Evolutionary conservation across 1,140 invertebrate genomes (phyloP), one percentile per base, ranked within the genome.

Genomic region (Pseudomyrmex sp.): DNA sequence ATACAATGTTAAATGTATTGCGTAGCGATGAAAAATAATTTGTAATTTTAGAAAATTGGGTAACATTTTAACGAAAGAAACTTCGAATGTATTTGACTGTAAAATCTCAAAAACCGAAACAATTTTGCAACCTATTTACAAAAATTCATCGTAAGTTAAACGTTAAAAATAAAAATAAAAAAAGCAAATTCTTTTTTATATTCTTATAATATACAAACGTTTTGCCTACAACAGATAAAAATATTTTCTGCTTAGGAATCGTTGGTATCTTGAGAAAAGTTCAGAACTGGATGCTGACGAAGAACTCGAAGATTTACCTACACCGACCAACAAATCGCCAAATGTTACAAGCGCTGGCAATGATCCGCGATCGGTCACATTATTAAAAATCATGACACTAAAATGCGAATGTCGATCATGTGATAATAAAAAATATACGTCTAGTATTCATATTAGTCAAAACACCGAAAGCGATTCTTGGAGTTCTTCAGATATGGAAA

Each of bases 201-300:
- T 56, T 9, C 26, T 44, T 35, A 15, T 13, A 0, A 15, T 23
- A 2, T 44, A 1, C 10, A 72, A 59, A 48, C 35, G 26, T 8
- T 20, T n/a, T 61, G 12, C 12, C 10, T 59, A 48, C 12, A 12
- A 66, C 10, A 76, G 8, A 20, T 23, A 10, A 58, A 52, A 46
- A 58, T 79, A 74, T 20, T 58, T 68, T 69, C 1, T n/a, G 44
- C 3, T 69, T 35, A 79, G 75, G 0, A 69, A 58, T 46, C 5
- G 23, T 46, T 68, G 18, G 52, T 58, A 10, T n/a, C 10, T 2
- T 0, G 86, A 73, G 1, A 80, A 70, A 56, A 83, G 23, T 15
- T 88, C 86, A 2, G 79, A 77, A 58, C 50, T 62, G 7, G 85
- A 88, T 13, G 76, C 52, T 2, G 85, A 88, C 10, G 77, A 88